phyloP scores from a whole-genome alignment of 1,140 invertebrate genomes.

The Platyura marginata region DNA sequence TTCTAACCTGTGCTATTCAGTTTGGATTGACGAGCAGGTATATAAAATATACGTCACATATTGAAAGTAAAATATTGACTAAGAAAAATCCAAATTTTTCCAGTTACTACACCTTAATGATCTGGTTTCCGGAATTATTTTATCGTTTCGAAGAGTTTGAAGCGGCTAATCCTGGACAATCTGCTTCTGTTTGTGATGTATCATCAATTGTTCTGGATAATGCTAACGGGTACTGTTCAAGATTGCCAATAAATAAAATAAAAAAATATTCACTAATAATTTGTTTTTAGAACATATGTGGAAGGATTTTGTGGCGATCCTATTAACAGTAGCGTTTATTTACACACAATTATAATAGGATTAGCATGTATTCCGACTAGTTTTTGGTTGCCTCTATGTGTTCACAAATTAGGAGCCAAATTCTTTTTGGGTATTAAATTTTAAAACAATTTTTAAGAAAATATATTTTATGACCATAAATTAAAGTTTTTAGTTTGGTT shows the following conservation, averaged over 20 bases:
- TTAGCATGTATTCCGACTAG: conserved; percentile 54
- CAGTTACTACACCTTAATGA: conserved; percentile 66
- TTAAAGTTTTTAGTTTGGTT: conserved; percentile 48
- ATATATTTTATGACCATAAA: too few relatives aligned
- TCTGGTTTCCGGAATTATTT: conserved; percentile 69
- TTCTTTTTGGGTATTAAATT: conserved; percentile 46
- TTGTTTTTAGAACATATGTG: conserved; percentile 8
- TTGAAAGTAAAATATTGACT: neutral
- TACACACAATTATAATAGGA: conserved; percentile 51
- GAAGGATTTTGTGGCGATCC: conserved; percentile 33
- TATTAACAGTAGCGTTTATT: conserved; percentile 43
- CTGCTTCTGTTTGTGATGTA: conserved; percentile 51
- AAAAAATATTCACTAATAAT: too few relatives aligned
- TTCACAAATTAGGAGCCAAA: conserved; percentile 50
- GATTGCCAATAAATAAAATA: neutral
- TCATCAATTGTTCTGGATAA: conserved; percentile 31
- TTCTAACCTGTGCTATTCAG: conserved; percentile 52
- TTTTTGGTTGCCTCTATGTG: conserved; percentile 47
- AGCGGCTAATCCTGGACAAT: conserved; percentile 33
- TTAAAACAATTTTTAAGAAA: too few relatives aligned
- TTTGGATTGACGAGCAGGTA: conserved; percentile 53
- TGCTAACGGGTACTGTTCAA: conserved; percentile 9
- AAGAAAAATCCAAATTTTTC: conserved; percentile 1
- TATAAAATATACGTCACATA: conserved; percentile 2
- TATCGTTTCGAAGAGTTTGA: conserved; percentile 54